Base-by-base conservation (phyloP, 2,113 vertebrate species). In the Epinephelus fuscoguttatus region DNA sequence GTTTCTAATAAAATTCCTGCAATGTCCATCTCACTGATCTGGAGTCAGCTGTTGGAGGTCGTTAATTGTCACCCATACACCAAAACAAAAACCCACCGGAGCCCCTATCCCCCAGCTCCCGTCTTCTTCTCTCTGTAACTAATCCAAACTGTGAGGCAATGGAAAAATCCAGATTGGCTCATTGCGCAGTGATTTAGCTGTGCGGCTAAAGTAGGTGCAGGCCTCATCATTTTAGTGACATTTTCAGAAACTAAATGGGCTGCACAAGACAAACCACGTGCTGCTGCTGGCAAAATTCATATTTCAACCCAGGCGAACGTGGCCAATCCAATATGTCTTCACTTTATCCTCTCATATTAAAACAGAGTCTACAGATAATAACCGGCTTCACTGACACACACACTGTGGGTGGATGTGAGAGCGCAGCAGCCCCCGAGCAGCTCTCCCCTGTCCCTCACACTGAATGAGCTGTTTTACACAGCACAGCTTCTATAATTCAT, bases 401-500 rank as follows among this genome's bases (percentile, higher is more conserved):
- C 79, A 77, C 61, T 80, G 67, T 37, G 84, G 45, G 33, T 40
- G 57, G 67, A 85, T 75, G 68, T 70, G 19, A 18, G 63, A 13
- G 53, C 27, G 21, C 71, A 60, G 74, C 42, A 17, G 59, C 70
- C 70, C 27, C 66, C 5, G 33, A 70, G 75, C 79, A 60, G 66
- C 75, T 45, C 74, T 25, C 57, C 55, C 21, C 59, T 14, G 47
- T 19, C 53, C 50, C 66, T 23, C 45, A 1, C 64, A 27, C 69
- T 68, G 75, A 87, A 69, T 68, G 80, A 82, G 79, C 85, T 71
- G 81, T 69, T 84, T 71, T 73, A 84, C 81, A 69, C 76, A n/a
- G 61, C 66, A 19, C 60, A 15, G 83, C 84, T 81, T 83, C 80
- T 84, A 92, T 90, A 88, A 91, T 84, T 89, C 75, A 89, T 86